Percentiles rank a stretch among this genome's conserved stretches.
phyloP scores from a whole-genome alignment of 2,888 invertebrate genomes.

The Calliopum simillimum region DNA sequence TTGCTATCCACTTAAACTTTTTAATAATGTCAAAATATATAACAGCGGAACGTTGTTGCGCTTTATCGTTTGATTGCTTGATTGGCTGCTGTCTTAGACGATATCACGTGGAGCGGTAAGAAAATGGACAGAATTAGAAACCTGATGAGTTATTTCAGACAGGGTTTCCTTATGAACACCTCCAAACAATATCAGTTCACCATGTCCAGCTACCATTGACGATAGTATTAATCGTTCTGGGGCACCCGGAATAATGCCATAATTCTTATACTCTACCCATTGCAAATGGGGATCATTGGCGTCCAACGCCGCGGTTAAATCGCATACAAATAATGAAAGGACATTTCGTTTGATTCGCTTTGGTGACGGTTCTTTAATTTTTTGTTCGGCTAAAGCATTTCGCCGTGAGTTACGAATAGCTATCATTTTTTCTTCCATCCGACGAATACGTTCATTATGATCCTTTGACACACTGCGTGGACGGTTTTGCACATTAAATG shows the following conservation, averaged over 20 bases:
- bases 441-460: conserved; percentile 74
- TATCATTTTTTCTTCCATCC: conserved; percentile 74
- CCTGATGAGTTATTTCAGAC: conserved; percentile 74
- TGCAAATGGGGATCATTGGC: conserved; percentile 70
- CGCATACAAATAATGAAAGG: conserved; percentile 86
- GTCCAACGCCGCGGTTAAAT: conserved; percentile 79
- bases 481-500: conserved; percentile 69
- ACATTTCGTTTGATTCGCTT: conserved; percentile 76
- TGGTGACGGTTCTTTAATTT: conserved; percentile 66
- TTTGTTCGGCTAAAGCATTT: conserved; percentile 54
- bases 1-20: conserved; percentile 1
- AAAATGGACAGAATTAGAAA: conserved; percentile 83
- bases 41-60: neutral
- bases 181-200: conserved; percentile 96
- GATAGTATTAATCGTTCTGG: conserved; percentile 93
- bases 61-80: neutral
- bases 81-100: conserved; percentile 68
- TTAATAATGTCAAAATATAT: conserved; percentile 5
- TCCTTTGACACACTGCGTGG: conserved; percentile 69
- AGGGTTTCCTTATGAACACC: conserved; percentile 87
- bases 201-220: conserved; percentile 88
- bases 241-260: conserved; percentile 75
- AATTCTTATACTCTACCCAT: conserved; percentile 70
- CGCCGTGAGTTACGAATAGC: conserved; percentile 64
- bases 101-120: conserved; percentile 79